These are phyloP conservation scores for Anguilla obscura DNA, from an alignment of 2,797 vertebrate species.

Conservation along the genomic window DNA sequence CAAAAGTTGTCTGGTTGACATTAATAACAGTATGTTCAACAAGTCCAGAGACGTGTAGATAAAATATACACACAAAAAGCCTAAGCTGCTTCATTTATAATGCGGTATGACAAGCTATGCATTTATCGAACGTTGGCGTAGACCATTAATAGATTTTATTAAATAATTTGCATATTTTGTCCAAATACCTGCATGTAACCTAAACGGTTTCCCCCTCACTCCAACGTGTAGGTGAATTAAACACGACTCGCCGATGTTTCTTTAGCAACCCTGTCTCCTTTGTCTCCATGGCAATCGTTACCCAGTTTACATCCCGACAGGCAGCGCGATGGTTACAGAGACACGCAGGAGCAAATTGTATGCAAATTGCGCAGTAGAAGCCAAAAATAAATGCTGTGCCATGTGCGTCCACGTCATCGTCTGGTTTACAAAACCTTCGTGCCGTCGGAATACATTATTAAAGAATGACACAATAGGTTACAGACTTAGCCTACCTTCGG, in stretches of 20 bases:
- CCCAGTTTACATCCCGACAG: constrained; percentile 65
- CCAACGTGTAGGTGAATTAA: not conserved
- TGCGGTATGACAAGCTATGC: not conserved
- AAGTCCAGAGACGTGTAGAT: not conserved
- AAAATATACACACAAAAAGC: not conserved
- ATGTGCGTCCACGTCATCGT: not conserved
- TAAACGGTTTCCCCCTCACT: not conserved
- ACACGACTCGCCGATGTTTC: constrained; percentile 12
- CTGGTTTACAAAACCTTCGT: not conserved
- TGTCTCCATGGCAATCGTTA: constrained; percentile 78
- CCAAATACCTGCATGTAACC: not conserved
- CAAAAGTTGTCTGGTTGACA: not conserved
- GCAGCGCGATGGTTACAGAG: constrained; percentile 52
- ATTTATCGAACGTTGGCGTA: not conserved
- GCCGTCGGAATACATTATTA: constrained; percentile 9
- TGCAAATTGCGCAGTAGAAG: not conserved
- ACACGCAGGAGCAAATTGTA: constrained; percentile 37
- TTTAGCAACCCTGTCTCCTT: constrained; percentile 45
- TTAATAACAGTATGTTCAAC: not conserved
- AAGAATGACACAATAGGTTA: constrained; percentile 6
- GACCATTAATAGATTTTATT: not conserved
- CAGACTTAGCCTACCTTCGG: not conserved
- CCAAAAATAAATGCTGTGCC: constrained; percentile 16
- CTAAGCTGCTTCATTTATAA: not conserved
- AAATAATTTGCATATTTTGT: not conserved